Percentiles rank a stretch among this genome's conserved stretches.
phyloP scores from a whole-genome alignment of 2,113 vertebrate genomes.

The Anhinga rufa region DNA sequence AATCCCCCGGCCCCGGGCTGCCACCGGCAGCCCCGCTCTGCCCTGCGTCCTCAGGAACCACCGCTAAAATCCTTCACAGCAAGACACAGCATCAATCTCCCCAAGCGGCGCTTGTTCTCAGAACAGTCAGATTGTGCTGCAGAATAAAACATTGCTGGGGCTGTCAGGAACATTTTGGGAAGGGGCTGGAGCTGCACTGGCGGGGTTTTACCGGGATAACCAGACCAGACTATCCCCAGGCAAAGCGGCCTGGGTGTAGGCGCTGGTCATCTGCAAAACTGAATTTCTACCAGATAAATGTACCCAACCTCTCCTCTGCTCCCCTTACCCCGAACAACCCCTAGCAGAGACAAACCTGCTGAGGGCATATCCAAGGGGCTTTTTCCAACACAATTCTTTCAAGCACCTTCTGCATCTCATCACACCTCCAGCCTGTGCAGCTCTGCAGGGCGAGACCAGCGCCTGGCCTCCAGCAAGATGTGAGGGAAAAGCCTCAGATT shows the following conservation, averaged over 20 bases:
- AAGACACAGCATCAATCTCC: not conserved
- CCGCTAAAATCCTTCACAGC: not conserved
- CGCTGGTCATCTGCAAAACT: not conserved
- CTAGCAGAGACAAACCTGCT: not conserved
- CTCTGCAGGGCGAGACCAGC: not conserved
- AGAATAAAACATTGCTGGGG: not conserved
- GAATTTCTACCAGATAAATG: not conserved
- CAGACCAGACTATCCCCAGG: not conserved
- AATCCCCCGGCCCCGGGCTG: not conserved
- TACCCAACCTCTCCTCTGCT: not conserved
- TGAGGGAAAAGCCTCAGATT: not conserved
- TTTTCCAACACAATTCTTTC: not conserved
- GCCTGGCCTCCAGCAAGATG: not conserved
- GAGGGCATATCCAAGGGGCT: not conserved
- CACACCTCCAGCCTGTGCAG: not conserved
- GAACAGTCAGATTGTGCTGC: not conserved
- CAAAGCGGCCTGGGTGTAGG: not conserved
- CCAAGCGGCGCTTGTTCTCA: not conserved
- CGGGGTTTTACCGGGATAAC: not conserved
- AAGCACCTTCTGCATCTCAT: not conserved
- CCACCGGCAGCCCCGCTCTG: not conserved
- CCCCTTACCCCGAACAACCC: not conserved
- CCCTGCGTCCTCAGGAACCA: not conserved
- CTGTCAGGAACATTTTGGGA: not conserved
- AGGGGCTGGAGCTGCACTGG: not conserved